Conservation (phyloP, 2,113 vertebrate genomes). For the Formicarius rufipectus region DNA sequence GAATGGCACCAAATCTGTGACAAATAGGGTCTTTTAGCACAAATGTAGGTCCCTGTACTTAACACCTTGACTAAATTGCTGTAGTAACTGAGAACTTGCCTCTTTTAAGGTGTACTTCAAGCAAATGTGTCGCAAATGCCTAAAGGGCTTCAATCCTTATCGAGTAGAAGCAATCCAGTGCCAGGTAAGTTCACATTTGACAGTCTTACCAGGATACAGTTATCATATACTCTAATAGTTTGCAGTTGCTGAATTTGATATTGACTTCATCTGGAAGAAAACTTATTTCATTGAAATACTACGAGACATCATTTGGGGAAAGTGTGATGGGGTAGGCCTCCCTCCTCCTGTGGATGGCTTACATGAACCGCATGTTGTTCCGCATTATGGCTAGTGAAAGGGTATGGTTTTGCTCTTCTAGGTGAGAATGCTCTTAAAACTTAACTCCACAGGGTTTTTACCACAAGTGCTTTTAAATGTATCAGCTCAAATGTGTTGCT, state of each 20-base stretch:
- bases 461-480: background rate
- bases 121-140: constrained; percentile 94
- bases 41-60: background rate
- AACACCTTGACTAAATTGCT: background rate
- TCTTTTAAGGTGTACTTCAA: constrained; percentile 92
- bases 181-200: constrained; percentile 75
- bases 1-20: background rate
- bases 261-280: background rate
- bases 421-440: background rate
- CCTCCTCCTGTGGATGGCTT: background rate
- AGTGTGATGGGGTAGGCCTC: background rate
- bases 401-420: background rate
- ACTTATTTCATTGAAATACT: background rate
- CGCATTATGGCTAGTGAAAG: accelerated
- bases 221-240: background rate
- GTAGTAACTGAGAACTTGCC: background rate
- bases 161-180: constrained; percentile 93
- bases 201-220: background rate
- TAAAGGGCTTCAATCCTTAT: constrained; percentile 90
- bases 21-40: accelerated
- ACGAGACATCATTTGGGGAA: background rate
- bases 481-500: background rate
- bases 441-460: background rate
- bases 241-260: background rate
- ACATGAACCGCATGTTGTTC: accelerated